Conservation (phyloP, 1,140 invertebrate species). For the Vanessa atalanta region DNA sequence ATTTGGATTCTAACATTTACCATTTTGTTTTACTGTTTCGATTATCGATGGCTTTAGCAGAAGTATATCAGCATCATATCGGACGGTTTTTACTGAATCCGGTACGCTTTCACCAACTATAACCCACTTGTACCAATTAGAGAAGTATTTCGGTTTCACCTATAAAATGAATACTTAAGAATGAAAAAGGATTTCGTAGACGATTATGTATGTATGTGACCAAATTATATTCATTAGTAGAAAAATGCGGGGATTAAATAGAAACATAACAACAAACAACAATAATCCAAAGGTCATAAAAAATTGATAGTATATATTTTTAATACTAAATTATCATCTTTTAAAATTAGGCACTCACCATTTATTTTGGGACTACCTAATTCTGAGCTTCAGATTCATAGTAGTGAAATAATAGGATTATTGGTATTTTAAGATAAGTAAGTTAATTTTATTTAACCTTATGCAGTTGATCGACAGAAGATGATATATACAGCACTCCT, state of each 20-base stretch:
- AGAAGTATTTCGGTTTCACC: conserved; percentile 45
- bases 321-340: too few species aligned
- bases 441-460: conserved; percentile 37
- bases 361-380: too few species aligned
- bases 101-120: conserved; percentile 47
- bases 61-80: conserved; percentile 60
- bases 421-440: too few species aligned
- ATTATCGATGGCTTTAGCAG: conserved; percentile 27
- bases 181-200: not conserved
- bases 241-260: too few species aligned
- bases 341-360: too few species aligned
- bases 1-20: not conserved
- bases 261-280: too few species aligned
- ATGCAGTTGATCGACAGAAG: conserved; percentile 32
- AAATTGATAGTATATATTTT: too few species aligned
- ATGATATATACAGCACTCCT: conserved; percentile 55
- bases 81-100: conserved; percentile 23
- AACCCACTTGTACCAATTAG: conserved; percentile 59
- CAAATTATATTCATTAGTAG: too few species aligned
- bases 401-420: not conserved
- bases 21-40: not conserved
- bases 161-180: conserved; percentile 19
- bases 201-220: too few species aligned
- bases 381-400: not conserved
- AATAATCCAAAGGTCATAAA: too few species aligned